Evolutionary conservation across 2,797 vertebrate species (phyloP).

Genomic region (Diceros bicornis): DNA sequence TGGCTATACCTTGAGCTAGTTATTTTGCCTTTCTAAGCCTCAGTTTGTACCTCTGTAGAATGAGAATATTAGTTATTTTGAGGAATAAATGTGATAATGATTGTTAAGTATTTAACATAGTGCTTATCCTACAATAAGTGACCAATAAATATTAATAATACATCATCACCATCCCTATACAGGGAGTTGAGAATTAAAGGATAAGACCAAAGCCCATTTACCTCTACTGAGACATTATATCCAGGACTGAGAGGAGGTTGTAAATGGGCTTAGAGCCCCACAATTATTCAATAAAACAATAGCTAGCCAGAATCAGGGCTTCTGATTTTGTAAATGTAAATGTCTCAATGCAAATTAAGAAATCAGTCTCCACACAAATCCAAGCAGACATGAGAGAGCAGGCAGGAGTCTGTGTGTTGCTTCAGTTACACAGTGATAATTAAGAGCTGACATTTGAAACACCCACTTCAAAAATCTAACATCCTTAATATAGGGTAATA

Average conservation of each 20-base stretch:
- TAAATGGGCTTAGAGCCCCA: neutral
- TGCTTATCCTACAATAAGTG: neutral
- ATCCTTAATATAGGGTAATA: constrained; percentile 87
- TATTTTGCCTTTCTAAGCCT: neutral
- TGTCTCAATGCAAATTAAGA: constrained; percentile 41
- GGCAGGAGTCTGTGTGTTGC: constrained; percentile 82
- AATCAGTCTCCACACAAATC: constrained; percentile 23
- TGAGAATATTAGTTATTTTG: neutral
- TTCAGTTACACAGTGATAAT: constrained; percentile 87
- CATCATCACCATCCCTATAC: neutral
- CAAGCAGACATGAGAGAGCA: constrained; percentile 7
- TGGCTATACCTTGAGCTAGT: neutral
- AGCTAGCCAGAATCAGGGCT: neutral
- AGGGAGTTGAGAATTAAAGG: neutral
- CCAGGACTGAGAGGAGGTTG: neutral
- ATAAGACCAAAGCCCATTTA: neutral
- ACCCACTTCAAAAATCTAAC: constrained; percentile 87
- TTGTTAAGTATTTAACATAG: neutral
- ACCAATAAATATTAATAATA: constrained; percentile 44
- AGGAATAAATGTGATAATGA: neutral
- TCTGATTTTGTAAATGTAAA: constrained; percentile 39
- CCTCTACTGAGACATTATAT: neutral
- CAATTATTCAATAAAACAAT: constrained; percentile 33
- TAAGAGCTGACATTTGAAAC: constrained; percentile 89
- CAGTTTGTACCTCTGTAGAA: neutral